phyloP scores from a whole-genome alignment of 1,140 invertebrate species.

The Aphaenogaster rudis region DNA sequence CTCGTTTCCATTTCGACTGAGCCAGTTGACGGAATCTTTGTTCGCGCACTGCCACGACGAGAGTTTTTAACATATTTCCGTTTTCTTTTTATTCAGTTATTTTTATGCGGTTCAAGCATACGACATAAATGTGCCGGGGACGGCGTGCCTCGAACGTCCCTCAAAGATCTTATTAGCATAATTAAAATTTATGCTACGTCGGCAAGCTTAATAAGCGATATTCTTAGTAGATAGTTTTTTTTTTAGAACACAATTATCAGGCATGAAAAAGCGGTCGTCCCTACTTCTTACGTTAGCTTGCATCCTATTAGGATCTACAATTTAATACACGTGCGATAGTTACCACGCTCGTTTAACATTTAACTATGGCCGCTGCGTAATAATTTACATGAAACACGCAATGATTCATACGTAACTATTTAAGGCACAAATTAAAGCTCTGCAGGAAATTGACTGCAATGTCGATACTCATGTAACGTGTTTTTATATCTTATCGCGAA shows the following conservation, averaged over 20 bases:
- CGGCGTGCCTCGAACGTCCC: not conserved
- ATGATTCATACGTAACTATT: conserved; percentile 16
- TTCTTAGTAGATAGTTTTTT: not conserved
- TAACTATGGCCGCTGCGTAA: not conserved
- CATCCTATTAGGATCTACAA: not conserved
- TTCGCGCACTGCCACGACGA: not conserved
- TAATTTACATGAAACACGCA: conserved; percentile 12
- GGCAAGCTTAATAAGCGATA: not conserved
- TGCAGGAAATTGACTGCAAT: not conserved
- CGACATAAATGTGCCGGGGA: too few species aligned
- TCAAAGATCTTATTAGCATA: not conserved
- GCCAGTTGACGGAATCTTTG: too few species aligned
- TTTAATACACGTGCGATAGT: conserved; percentile 12
- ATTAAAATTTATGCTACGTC: conserved; percentile 35
- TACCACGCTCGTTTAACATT: not conserved
- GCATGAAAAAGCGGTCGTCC: conserved; percentile 17
- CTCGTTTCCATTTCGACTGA: not conserved
- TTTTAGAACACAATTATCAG: not conserved
- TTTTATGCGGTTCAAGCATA: not conserved
- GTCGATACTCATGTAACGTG: not conserved
- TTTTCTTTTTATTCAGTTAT: not conserved
- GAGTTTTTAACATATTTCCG: not conserved
- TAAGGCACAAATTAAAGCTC: not conserved
- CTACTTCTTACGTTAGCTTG: not conserved
- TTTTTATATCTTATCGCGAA: not conserved